Base-by-base conservation (phyloP, 1,140 invertebrate species). In the Drosophila ironensis region DNA sequence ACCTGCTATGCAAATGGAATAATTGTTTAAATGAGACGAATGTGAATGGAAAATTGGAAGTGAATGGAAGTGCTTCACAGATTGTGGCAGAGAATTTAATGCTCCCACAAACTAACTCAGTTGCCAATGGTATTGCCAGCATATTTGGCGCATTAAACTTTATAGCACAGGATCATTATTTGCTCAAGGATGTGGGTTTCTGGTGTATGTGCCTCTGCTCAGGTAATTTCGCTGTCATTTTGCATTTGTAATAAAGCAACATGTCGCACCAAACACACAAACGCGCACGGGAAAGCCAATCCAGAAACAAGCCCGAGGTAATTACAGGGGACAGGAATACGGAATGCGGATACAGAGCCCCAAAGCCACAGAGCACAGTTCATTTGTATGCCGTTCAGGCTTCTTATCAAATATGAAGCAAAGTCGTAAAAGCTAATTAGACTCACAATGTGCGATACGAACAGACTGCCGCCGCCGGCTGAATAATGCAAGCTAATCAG, bases 381-480 rank as follows among this genome's bases (percentile, higher is more conserved):
- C 80, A 86, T 86, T 86, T 86, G 60, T 86, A 86, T 86, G 80
- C 80, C 57, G 67, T 52, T 50, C 80, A 86, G 74, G 81, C 71
- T 72, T 80, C 80, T 86, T 86, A 86, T 86, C 80, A 86, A 86
- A 86, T 86, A 86, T 86, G 80, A 86, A 86, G 84, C 80, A 72
- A 86, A 86, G 80, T 72, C 80, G 80, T 86, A 86, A 86, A 80
- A 77, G 80, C 82, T 86, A 86, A 86, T 86, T 86, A 84, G 75
- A 86, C 70, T 64, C 70, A 72, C 74, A 84, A 70, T 82, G 73
- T 77, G 68, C 67, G 72, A 53, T 56, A 27, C 52, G n/a, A 30
- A 38, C 28, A 30, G 19, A 38, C 14, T 27, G 20, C 12, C 28
- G 51, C 46, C 22, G 38, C 16, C 50, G 51, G 50, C 68, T 84